phyloP scores from a whole-genome alignment of 2,888 invertebrate species.

The Diplolepis rosae region DNA sequence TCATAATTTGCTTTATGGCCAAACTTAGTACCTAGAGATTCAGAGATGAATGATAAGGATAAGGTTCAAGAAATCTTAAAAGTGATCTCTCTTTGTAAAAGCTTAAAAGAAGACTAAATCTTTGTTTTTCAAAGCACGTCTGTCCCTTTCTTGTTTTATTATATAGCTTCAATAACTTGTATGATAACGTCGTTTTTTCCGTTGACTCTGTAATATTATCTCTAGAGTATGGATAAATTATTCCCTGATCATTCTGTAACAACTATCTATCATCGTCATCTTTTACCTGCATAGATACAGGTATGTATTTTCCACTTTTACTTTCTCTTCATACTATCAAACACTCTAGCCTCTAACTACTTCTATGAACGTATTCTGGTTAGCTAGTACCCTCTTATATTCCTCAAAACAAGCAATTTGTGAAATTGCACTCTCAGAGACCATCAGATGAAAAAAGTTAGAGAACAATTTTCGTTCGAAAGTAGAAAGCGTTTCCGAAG shows the following conservation, averaged over 20 bases:
- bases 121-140: background rate
- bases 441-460: background rate
- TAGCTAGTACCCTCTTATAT: background rate
- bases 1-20: too few relatives aligned
- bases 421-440: background rate
- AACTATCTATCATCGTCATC: slow-evolving; percentile 15
- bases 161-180: background rate
- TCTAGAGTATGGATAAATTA: background rate
- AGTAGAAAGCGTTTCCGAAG: too few relatives aligned
- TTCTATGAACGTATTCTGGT: background rate
- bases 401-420: slow-evolving; percentile 8
- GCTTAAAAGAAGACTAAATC: background rate
- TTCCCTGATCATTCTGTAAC: slow-evolving; percentile 6
- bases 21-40: too few relatives aligned
- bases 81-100: background rate
- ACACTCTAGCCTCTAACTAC: background rate
- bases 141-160: background rate
- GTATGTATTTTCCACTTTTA: slow-evolving; percentile 21
- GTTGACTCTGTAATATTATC: slow-evolving; percentile 7
- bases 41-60: background rate
- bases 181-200: background rate
- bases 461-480: background rate
- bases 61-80: background rate
- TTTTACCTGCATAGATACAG: slow-evolving; percentile 22
- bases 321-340: slow-evolving; percentile 23